Base-by-base conservation (phyloP, 2,113 vertebrate species). In the Columbina picui region DNA sequence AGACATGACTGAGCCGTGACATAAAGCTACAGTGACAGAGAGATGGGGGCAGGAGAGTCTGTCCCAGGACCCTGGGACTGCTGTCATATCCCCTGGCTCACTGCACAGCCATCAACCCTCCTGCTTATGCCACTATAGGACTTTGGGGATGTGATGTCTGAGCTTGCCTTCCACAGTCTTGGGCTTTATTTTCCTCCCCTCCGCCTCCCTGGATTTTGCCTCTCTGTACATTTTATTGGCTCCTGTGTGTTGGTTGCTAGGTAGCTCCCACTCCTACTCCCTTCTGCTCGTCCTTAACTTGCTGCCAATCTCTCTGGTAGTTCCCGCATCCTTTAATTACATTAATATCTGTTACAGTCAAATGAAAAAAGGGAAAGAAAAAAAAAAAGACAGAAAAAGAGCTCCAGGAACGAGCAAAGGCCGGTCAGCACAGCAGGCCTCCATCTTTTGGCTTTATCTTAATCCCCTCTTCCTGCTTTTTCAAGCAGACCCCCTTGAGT, bases 231-330 rank as follows among this genome's bases (percentile, higher is more conserved):
- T 96, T 96, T 93, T 84, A 92, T 92, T 96, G 94, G 47, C 96
- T 96, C 87, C 92, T 89, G 94, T 86, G 77, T 50, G 18, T 56
- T 18, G 90, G 96, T 97, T 97, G 96, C 96, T 97, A 97, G 94
- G 96, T 96, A 96, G 90, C 88, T 97, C 93, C 89, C 94, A 91
- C 92, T 97, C 94, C 93, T 90, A 57, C 92, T 92, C 32, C 90
- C 38, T 82, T 90, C 90, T 71, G 34, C 50, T 89, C 39, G 13
- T 81, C 87, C 78, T 49, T 90, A 94, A 75, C 93, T 91, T 47
- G 12, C 83, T 50, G 84, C 65, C n/a, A 63, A 90, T 96, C 94
- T 96, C 94, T 90, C 87, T 41, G 67, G 70, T 89, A 74, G 67
- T 76, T 92, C 69, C 93, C 32, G 30, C 82, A 70, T 92, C 73